These are phyloP conservation scores for Eurois occulta DNA, from an alignment of 2,888 invertebrate species.

Conservation along the genomic window DNA sequence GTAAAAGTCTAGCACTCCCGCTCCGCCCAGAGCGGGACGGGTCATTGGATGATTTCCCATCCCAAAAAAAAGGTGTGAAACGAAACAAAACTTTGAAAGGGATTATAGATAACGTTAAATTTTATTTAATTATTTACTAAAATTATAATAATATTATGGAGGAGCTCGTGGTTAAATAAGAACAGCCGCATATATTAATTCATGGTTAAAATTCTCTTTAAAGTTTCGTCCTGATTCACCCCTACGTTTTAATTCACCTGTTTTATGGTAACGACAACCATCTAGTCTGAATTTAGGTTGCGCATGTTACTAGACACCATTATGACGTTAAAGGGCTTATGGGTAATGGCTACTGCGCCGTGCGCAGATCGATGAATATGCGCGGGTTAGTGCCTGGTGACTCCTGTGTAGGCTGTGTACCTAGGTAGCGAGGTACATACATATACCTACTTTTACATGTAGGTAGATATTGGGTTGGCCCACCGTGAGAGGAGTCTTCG, in stretches of 20 bases:
- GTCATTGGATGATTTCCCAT: no score
- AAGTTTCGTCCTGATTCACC: neutral
- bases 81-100: neutral
- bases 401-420: constrained; percentile 18
- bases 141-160: no score
- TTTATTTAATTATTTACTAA: no score
- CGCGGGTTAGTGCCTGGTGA: constrained; percentile 37
- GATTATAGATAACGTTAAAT: neutral
- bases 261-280: neutral
- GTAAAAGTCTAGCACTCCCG: no score
- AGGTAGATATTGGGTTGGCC: neutral
- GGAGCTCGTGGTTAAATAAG: no score
- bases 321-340: constrained; percentile 38
- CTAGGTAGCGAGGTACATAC: constrained; percentile 5
- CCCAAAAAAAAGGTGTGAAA: no score
- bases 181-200: no score
- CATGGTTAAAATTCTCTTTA: neutral
- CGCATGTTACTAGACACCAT: constrained; percentile 20
- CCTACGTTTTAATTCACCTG: neutral
- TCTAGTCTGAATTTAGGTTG: constrained; percentile 28
- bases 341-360: constrained; percentile 46
- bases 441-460: neutral
- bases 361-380: constrained; percentile 56
- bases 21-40: no score
- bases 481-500: neutral